Evolutionary conservation across 2,113 vertebrate species (phyloP).

Genomic region (Cyprinodon variegatus): DNA sequence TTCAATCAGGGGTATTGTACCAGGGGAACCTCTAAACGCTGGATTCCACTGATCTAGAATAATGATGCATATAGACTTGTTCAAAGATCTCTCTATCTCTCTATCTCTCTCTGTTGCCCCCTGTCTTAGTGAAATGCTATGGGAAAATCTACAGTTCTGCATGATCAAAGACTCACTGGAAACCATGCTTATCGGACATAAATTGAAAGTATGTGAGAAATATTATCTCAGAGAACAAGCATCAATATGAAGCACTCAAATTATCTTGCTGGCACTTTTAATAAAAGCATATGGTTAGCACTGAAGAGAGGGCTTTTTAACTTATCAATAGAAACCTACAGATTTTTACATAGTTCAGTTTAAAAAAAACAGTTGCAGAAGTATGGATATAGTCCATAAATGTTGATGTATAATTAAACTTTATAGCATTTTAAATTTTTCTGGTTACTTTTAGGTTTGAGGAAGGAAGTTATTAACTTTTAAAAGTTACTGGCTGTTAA

Average conservation of each 20-base stretch:
- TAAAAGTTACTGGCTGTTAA: too few species aligned
- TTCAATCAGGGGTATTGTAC: too few species aligned
- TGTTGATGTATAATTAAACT: neutral
- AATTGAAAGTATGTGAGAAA: constrained; percentile 3
- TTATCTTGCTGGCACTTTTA: neutral
- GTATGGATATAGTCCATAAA: neutral
- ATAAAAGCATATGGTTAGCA: neutral
- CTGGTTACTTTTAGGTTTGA: too few species aligned
- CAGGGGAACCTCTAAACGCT: too few species aligned
- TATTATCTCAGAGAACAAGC: constrained; percentile 1
- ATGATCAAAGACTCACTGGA: constrained; percentile 16
- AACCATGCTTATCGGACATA: neutral
- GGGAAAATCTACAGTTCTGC: neutral
- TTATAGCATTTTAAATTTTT: neutral
- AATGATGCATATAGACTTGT: too few species aligned
- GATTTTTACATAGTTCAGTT: neutral
- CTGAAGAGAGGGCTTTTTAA: neutral
- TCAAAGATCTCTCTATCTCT: too few species aligned
- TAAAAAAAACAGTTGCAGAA: neutral
- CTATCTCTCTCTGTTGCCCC: too few species aligned
- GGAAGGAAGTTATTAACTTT: too few species aligned
- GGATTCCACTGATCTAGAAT: too few species aligned
- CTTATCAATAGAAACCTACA: neutral
- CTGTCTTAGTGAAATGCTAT: too few species aligned
- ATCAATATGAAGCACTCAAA: neutral